Base-by-base conservation (phyloP, 2,113 vertebrate genomes). In the Proteles cristata region DNA sequence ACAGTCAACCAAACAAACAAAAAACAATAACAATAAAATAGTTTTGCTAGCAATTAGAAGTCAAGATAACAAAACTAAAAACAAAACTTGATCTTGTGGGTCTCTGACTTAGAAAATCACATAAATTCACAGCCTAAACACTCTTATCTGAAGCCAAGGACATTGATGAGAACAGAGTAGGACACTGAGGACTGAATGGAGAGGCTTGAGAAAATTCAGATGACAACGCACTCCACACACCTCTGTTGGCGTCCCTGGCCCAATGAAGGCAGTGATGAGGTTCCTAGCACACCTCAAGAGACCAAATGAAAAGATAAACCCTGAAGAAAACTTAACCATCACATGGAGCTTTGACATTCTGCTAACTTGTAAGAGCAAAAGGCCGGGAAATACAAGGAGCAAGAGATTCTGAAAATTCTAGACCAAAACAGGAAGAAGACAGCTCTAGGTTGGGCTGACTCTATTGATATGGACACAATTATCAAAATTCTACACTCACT, bases 1-100 rank as follows among this genome's bases (percentile, higher is more conserved):
- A 48, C 4, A 90, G 9, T 88, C 5, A 53, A 50, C 58, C 16
- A 73, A 43, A 25, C 53, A 73, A 71, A 17, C 28, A 77, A 87
- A 43, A 71, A 68, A 9, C 31, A 81, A 77, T 15, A 69, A 66
- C 12, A 69, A 55, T 11, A 11, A 26, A 23, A 61, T 71, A 48
- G 28, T 81, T n/a, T 50, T 86, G 71, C 48, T 88, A 79, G 53
- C 28, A 95, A 16, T 17, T 83, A 11, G 28, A 65, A 2, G 15
- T 58, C 61, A 77, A 91, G 50, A 63, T 77, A 92, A 11, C 28
- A 93, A 76, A 95, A 94, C 12, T 28, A 58, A 84, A 74, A 80
- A n/a, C 4, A 25, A 68, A 87, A 50, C 79, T 92, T 91, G 39
- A 66, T 80, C 77, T 84, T 88, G 14, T 66, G 58, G 73, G 43